Evolutionary conservation across 1,140 invertebrate species (phyloP).

Genomic region (Saccostrea cuccullata): DNA sequence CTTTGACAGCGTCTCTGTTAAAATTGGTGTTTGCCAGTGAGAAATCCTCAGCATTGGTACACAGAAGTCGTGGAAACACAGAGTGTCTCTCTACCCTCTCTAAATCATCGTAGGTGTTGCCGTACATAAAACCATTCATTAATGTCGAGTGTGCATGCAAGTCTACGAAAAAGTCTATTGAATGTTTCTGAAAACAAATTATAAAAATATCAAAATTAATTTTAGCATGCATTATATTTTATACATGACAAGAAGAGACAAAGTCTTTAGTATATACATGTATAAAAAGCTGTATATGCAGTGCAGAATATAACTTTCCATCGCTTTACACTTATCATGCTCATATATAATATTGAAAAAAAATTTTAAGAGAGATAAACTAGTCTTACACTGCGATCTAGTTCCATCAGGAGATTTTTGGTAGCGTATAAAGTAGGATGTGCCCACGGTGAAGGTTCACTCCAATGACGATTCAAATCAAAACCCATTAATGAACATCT

Average conservation of each 20-base stretch:
- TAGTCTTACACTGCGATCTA: slow-evolving; percentile 76
- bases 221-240: too few species aligned
- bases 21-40: slow-evolving; percentile 90
- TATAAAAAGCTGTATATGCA: neutral
- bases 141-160: slow-evolving; percentile 95
- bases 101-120: slow-evolving; percentile 94
- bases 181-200: slow-evolving; percentile 79
- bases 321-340: neutral
- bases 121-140: slow-evolving; percentile 96
- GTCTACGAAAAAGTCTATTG: slow-evolving; percentile 95
- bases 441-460: slow-evolving; percentile 90
- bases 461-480: slow-evolving; percentile 95
- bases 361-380: neutral
- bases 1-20: slow-evolving; percentile 91
- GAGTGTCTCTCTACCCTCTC: slow-evolving; percentile 79
- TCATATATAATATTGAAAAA: neutral
- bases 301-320: neutral
- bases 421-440: slow-evolving; percentile 93
- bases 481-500: slow-evolving; percentile 93
- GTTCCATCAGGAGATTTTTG: slow-evolving; percentile 87
- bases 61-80: slow-evolving; percentile 93
- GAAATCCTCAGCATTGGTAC: slow-evolving; percentile 91
- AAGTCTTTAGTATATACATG: neutral
- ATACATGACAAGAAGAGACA: neutral
- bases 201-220: neutral